These are phyloP conservation scores for Nerophis ophidion DNA, from an alignment of 2,113 vertebrate genomes.

Conservation along the genomic window DNA sequence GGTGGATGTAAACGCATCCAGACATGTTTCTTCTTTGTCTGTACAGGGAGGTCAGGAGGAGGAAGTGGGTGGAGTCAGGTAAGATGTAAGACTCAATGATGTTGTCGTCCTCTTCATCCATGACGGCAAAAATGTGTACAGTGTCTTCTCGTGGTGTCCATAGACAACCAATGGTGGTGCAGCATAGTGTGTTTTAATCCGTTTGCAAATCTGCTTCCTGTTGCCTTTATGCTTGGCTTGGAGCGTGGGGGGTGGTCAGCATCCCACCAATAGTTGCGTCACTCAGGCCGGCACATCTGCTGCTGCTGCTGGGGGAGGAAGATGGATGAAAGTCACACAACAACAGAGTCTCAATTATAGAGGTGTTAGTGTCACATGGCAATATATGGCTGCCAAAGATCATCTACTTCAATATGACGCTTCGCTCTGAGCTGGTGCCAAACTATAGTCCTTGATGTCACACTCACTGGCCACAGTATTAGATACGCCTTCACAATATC, in stretches of 20 bases:
- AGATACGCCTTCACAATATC: too few species aligned
- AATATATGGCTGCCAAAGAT: too few species aligned
- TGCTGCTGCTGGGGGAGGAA: constrained; percentile 15
- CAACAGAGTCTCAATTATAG: constrained; percentile 16
- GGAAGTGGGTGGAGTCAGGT: not conserved
- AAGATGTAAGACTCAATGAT: constrained; percentile 40
- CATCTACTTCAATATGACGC: too few species aligned
- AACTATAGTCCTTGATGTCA: too few species aligned
- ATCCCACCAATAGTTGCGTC: constrained; percentile 25
- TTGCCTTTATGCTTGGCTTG: constrained; percentile 46
- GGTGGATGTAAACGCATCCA: too few species aligned
- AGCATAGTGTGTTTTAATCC: constrained; percentile 42
- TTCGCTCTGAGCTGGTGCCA: too few species aligned
- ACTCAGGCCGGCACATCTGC: constrained; percentile 28
- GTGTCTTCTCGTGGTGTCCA: constrained; percentile 10
- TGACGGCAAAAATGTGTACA: constrained; percentile 37
- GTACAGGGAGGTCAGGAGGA: too few species aligned
- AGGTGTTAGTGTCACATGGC: constrained; percentile 4
- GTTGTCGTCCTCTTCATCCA: constrained; percentile 64
- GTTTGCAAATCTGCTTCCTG: constrained; percentile 53
- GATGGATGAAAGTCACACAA: constrained; percentile 36
- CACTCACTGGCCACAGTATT: too few species aligned
- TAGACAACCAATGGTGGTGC: constrained; percentile 11
- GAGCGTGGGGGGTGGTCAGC: constrained; percentile 29
- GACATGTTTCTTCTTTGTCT: too few species aligned